Base-by-base conservation (phyloP, 2,797 vertebrate species). In the Nothura maculosa region DNA sequence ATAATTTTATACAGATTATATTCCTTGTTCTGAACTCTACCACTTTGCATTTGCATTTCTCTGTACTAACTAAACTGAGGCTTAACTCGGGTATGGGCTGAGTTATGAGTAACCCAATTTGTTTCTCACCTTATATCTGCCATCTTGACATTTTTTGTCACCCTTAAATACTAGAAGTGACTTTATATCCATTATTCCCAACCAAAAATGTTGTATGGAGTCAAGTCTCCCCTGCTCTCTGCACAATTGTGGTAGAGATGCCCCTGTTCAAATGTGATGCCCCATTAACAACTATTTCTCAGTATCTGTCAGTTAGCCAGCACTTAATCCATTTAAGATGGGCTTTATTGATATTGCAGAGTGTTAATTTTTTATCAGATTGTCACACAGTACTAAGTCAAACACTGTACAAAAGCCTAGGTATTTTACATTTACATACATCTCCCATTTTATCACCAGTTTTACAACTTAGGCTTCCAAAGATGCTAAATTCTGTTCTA, bases 341-440 rank as follows among this genome's bases (percentile, higher is more conserved):
- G 80, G n/a, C 61, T 95, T 86, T 81, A 30, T 54, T 89, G 85
- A 84, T 92, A 95, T 6, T 72, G n/a, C 28, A 60, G 54, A 68
- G 48, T n/a, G 77, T n/a, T 93, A 86, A 40, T 92, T 95, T 95
- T 95, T 92, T 55, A 90, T 80, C 89, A 90, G 73, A 90, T 73
- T 52, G 70, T 52, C 72, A 84, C 75, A 74, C 20, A 66, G 70
- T 27, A 72, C 28, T 88, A 91, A 92, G 85, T 79, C 60, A 93
- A 73, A 79, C 21, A 55, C 66, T 24, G 18, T 70, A 74, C 55
- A 81, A 88, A 91, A 85, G 20, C 32, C 63, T 30, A 81, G 88
- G 47, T 61, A 45, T 38, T 54, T 64, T 42, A 69, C 52, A 81
- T 81, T 34, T 91, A 86, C 50, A 75, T 75, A 73, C 13, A 62